phyloP scores from a whole-genome alignment of 2,888 invertebrate species.

The Lepidocyrtoides sp. region DNA sequence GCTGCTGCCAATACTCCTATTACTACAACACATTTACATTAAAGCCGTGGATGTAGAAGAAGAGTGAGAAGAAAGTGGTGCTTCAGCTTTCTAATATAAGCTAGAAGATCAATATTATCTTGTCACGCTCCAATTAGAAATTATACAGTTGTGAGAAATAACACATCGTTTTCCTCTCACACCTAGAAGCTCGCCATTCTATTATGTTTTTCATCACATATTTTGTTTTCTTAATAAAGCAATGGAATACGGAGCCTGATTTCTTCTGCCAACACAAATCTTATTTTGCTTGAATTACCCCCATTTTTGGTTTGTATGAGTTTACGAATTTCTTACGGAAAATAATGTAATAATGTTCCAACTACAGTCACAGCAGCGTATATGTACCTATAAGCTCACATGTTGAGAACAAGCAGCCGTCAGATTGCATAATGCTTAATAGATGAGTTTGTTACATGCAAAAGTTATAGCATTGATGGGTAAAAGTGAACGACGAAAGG shows the following conservation, averaged over 20 bases:
- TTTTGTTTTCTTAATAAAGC: background rate
- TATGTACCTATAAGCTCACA: background rate
- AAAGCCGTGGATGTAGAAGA: background rate
- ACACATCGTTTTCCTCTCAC: background rate
- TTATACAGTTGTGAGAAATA: slow-evolving; percentile 70
- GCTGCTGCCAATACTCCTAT: background rate
- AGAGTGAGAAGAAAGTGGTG: background rate
- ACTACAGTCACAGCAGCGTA: background rate
- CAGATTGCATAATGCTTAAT: slow-evolving; percentile 2
- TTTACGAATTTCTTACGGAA: slow-evolving; percentile 4
- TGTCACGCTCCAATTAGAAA: slow-evolving; percentile 81
- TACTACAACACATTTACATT: slow-evolving; percentile 22
- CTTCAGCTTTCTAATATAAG: background rate
- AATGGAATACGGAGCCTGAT: background rate
- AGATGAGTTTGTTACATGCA: no score
- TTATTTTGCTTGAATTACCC: slow-evolving; percentile 6
- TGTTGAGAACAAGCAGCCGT: background rate
- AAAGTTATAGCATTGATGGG: no score
- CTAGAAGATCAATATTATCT: slow-evolving; percentile 77
- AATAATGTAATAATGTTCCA: background rate
- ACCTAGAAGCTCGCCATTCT: background rate
- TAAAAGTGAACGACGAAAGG: slow-evolving; percentile 26
- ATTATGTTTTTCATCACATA: background rate
- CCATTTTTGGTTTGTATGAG: background rate
- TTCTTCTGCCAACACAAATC: slow-evolving; percentile 9